phyloP scores from a whole-genome alignment of 2,888 invertebrate genomes.

The Steinernema hermaphroditum region DNA sequence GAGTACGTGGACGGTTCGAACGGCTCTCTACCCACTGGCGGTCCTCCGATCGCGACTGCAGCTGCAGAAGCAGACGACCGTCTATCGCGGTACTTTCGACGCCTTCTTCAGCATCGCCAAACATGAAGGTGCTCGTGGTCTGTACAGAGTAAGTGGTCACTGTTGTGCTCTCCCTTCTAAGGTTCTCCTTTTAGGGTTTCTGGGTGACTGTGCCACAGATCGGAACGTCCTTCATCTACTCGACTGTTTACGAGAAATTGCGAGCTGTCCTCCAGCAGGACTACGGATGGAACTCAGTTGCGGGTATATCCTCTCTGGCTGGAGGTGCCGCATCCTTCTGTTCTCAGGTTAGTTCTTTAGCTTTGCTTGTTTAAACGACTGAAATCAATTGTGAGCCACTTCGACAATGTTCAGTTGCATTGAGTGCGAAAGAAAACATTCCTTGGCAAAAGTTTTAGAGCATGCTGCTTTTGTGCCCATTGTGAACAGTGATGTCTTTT shows the following conservation, averaged over 20 bases:
- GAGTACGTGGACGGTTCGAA: slow-evolving; percentile 51
- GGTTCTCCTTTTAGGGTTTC: slow-evolving; percentile 45
- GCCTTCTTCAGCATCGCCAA: slow-evolving; percentile 49
- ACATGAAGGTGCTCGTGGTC: slow-evolving; percentile 49
- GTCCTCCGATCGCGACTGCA: slow-evolving; percentile 54
- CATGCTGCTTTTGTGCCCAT: too few relatives aligned
- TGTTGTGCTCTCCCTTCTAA: not conserved
- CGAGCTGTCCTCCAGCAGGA: slow-evolving; percentile 45
- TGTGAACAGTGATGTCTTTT: not conserved
- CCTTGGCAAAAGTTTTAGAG: too few relatives aligned
- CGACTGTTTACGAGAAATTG: slow-evolving; percentile 53
- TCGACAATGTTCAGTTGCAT: too few relatives aligned
- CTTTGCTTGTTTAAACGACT: too few relatives aligned
- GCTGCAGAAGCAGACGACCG: slow-evolving; percentile 54
- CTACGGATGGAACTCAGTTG: slow-evolving; percentile 42
- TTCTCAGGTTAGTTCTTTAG: slow-evolving; percentile 40
- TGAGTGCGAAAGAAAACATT: too few relatives aligned
- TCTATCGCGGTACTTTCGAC: slow-evolving; percentile 50
- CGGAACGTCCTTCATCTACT: slow-evolving; percentile 54
- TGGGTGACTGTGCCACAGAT: slow-evolving; percentile 55
- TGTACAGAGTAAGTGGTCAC: slow-evolving; percentile 43
- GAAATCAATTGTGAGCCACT: too few relatives aligned
- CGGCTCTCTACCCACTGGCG: slow-evolving; percentile 50
- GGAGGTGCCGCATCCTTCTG: slow-evolving; percentile 50
- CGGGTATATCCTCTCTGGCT: slow-evolving; percentile 44